Conservation (phyloP, 2,113 vertebrate species). For the Pituophis catenifer region DNA sequence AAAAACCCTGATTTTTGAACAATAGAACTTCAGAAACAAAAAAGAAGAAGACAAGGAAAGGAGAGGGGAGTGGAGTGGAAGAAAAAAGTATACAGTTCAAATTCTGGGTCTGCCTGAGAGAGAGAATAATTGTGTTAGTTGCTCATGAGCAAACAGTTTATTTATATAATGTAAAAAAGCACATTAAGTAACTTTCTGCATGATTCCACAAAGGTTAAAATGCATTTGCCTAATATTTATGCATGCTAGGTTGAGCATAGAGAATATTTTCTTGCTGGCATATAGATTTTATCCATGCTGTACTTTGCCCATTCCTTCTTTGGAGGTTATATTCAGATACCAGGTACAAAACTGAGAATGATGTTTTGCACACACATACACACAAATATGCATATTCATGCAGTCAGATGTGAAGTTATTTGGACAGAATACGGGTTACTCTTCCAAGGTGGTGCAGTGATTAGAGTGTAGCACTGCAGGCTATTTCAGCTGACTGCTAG, state of each 20-base stretch:
- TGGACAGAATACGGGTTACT: background rate
- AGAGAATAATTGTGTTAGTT: accelerated
- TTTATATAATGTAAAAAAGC: background rate
- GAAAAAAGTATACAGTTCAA: accelerated
- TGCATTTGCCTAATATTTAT: background rate
- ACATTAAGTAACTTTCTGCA: accelerated
- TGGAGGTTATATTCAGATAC: background rate
- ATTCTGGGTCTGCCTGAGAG: background rate
- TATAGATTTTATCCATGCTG: background rate
- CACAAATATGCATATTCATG: background rate
- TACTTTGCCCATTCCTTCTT: background rate
- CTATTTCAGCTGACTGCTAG: no score
- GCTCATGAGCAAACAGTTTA: background rate
- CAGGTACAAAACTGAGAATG: background rate
- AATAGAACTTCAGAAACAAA: conserved; percentile 26
- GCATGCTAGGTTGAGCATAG: background rate
- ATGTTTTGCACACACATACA: background rate
- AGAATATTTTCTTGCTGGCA: background rate
- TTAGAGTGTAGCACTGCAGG: no score
- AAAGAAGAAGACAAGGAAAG: background rate
- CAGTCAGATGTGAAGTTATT: background rate
- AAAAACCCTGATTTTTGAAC: conserved; percentile 25
- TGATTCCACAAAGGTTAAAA: background rate
- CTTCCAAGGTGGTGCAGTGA: no score
- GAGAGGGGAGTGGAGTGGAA: background rate